phyloP scores from a whole-genome alignment of 1,140 invertebrate genomes.

The Dendroctonus valens region DNA sequence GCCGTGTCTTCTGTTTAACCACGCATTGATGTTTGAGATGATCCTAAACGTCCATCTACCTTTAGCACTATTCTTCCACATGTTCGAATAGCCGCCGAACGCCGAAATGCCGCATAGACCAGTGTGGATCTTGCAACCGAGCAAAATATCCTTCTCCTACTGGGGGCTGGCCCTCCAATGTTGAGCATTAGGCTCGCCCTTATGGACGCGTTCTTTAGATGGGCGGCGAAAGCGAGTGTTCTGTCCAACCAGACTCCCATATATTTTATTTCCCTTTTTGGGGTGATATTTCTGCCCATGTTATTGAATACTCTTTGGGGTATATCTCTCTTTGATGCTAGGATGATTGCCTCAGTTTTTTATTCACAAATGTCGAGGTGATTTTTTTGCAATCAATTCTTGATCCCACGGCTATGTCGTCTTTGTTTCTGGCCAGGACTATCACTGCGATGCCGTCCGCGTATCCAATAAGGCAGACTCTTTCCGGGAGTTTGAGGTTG shows the following conservation, averaged over 20 bases:
- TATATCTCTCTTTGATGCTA: neutral
- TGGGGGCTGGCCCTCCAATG: neutral
- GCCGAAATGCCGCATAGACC: neutral
- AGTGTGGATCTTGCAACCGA: neutral
- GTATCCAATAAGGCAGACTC: neutral
- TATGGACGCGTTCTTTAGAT: neutral
- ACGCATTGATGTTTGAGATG: neutral
- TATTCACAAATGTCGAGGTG: neutral
- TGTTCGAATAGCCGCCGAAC: no score
- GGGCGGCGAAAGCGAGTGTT: neutral
- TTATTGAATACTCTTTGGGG: no score
- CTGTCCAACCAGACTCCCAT: neutral
- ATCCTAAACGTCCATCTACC: neutral
- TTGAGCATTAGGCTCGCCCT: neutral
- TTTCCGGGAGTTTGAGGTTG: neutral
- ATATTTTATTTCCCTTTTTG: conserved; percentile 2
- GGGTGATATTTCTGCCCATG: neutral
- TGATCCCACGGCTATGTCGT: no score
- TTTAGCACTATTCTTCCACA: neutral
- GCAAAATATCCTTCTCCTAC: neutral
- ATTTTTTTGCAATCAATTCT: neutral
- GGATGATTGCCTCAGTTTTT: neutral
- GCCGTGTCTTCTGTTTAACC: neutral
- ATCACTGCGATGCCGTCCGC: neutral
- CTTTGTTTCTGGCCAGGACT: neutral